These are phyloP conservation scores for Bothrops jararaca DNA, from an alignment of 2,113 vertebrate genomes.

Conservation along the genomic window DNA sequence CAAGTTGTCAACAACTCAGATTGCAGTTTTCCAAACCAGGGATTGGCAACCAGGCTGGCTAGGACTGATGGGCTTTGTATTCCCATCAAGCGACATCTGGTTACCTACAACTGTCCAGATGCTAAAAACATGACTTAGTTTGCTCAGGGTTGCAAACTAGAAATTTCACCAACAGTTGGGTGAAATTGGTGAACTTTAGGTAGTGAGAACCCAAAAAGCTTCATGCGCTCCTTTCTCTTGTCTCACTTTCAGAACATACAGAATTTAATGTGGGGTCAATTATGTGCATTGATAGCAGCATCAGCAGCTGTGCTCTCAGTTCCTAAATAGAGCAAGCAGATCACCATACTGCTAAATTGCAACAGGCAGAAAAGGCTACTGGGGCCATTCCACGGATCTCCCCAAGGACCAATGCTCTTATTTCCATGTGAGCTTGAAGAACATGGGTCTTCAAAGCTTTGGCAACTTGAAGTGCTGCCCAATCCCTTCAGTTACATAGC, in stretches of 20 bases:
- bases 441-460: not conserved
- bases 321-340: conserved; percentile 1
- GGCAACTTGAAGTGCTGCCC: not conserved
- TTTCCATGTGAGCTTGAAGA: not conserved
- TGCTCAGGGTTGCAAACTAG: not conserved
- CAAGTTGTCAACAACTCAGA: not conserved
- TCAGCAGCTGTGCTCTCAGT: not conserved
- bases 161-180: not conserved
- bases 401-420: not conserved
- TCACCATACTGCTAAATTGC: conserved; percentile 7
- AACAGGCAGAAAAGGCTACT: not conserved
- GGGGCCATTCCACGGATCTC: not conserved
- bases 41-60: not conserved
- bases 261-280: not conserved
- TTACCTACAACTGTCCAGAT: not conserved
- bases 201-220: not conserved
- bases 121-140: not conserved
- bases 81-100: too few relatives aligned
- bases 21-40: not conserved
- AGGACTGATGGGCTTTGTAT: too few relatives aligned
- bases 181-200: not conserved
- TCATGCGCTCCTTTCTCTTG: not conserved
- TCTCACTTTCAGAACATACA: not conserved
- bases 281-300: conserved; percentile 15
- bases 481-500: not conserved